Evolutionary conservation across 92 coral and sea anemone species (phyloP).

Genomic region (Heteractis magnifica): DNA sequence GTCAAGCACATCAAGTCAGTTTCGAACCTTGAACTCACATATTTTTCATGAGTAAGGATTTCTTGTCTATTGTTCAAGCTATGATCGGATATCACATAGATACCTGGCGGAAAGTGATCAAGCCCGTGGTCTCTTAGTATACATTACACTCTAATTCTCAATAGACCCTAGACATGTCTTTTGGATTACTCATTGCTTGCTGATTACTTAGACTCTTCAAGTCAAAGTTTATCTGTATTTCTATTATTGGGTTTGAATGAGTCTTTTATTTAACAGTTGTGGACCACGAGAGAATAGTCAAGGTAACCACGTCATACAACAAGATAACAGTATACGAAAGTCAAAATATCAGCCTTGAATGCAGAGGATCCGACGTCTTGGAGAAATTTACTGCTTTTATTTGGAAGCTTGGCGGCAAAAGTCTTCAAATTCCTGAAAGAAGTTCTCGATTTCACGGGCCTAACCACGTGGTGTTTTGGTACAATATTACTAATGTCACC

Average conservation of each 20-base stretch:
- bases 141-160: too few relatives aligned
- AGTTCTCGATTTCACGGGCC: neutral
- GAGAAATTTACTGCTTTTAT: neutral
- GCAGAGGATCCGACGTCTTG: neutral
- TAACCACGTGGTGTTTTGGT: slow-evolving; percentile 38
- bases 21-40: too few relatives aligned
- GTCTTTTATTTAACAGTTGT: neutral
- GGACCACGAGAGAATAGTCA: neutral
- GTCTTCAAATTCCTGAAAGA: neutral
- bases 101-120: too few relatives aligned
- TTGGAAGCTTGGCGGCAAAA: slow-evolving; percentile 23
- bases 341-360: slow-evolving; percentile 16
- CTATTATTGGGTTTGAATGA: neutral
- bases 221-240: too few relatives aligned
- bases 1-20: too few relatives aligned
- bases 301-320: slow-evolving; percentile 8
- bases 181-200: too few relatives aligned
- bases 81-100: too few relatives aligned
- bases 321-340: slow-evolving; percentile 19
- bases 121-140: too few relatives aligned
- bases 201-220: too few relatives aligned
- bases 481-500: slow-evolving; percentile 39
- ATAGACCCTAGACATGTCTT: too few relatives aligned
- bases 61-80: too few relatives aligned
- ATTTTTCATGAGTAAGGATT: too few relatives aligned